Percentiles rank a stretch among this genome's conserved stretches.
Evolutionary conservation across 1,140 invertebrate species (phyloP).

Genomic region (Philopotamus ludificatus): DNA sequence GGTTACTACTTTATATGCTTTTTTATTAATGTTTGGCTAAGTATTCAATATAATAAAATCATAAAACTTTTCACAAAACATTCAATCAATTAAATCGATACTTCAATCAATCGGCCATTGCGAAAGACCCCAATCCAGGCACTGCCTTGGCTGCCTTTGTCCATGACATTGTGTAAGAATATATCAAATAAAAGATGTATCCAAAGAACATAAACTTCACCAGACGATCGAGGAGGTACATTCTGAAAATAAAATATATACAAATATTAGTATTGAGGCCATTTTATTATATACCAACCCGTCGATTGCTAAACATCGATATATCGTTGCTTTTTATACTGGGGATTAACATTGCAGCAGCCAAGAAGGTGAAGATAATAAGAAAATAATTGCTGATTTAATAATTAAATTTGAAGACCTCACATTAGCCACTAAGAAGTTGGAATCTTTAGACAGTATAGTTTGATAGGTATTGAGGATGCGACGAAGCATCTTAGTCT

Average conservation of each 20-base stretch:
- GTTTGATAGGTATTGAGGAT: no score
- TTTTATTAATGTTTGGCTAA: background rate
- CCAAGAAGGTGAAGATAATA: no score
- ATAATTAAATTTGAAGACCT: no score
- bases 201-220: constrained; percentile 2
- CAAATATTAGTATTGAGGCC: background rate
- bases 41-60: background rate
- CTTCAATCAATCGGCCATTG: background rate
- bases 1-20: no score
- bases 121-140: background rate
- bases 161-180: background rate
- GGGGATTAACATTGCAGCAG: no score
- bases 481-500: no score
- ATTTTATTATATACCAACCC: no score
- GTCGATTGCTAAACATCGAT: no score
- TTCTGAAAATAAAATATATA: background rate
- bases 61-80: background rate
- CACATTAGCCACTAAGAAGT: no score
- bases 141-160: background rate
- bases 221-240: constrained; percentile 5
- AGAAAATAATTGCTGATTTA: no score
- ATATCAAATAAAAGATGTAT: constrained; percentile 11
- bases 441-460: no score
- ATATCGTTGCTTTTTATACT: no score
- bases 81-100: background rate